Percentiles rank a stretch among this genome's conserved stretches.
phyloP scores from a whole-genome alignment of 1,140 invertebrate genomes.

The Polypedilum vanderplanki region DNA sequence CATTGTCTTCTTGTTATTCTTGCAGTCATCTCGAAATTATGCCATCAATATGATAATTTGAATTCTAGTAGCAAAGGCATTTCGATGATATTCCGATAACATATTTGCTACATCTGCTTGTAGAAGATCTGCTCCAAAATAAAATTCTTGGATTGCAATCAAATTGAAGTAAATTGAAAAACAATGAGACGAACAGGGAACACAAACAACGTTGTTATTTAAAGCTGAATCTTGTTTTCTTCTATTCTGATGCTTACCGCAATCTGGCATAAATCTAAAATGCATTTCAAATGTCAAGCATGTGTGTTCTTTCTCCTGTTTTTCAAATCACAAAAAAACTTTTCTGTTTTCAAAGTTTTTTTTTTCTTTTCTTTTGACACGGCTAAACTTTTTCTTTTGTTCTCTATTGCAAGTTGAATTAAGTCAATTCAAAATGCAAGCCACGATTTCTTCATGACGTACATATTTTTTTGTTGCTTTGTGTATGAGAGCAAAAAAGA shows the following conservation, averaged over 20 bases:
- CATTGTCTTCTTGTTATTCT: neutral
- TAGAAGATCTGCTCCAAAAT: neutral
- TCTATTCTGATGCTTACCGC: neutral
- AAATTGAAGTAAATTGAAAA: constrained; percentile 15
- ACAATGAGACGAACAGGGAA: constrained; percentile 1
- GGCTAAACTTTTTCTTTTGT: neutral
- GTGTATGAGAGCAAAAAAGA: too few species aligned
- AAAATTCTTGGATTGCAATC: neutral
- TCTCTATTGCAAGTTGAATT: neutral
- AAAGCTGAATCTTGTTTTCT: neutral
- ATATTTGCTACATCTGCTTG: neutral
- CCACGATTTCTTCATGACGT: neutral
- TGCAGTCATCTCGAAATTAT: neutral
- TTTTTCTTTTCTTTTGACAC: too few species aligned
- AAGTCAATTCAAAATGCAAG: neutral
- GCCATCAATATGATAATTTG: constrained; percentile 19
- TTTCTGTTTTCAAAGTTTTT: too few species aligned
- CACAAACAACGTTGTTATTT: constrained; percentile 13
- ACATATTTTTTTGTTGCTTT: too few species aligned
- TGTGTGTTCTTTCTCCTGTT: neutral
- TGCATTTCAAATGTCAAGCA: neutral
- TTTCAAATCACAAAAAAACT: neutral
- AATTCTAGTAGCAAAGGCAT: neutral
- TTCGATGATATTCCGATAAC: neutral
- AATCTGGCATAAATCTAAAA: neutral